These are phyloP conservation scores for Anguilla obscura DNA, from an alignment of 2,797 vertebrate genomes.

Conservation along the genomic window DNA sequence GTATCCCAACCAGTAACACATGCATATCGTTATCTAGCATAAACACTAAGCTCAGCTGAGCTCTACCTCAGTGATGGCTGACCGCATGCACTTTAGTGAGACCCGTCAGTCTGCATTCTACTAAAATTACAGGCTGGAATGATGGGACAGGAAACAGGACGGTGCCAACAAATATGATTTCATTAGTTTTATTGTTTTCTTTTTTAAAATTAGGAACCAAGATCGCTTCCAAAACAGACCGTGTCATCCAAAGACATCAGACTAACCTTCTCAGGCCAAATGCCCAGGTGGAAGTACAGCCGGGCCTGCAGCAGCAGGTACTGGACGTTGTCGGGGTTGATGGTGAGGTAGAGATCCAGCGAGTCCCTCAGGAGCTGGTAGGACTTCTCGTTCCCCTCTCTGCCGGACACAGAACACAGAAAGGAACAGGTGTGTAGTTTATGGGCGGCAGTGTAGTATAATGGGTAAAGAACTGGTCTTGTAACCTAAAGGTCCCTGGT, in stretches of 20 bases:
- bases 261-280: slow-evolving; percentile 98
- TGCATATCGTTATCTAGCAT: background rate
- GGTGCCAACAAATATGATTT: no score
- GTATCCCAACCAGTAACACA: background rate
- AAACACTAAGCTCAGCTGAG: background rate
- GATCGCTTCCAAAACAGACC: background rate
- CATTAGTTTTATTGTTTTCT: no score
- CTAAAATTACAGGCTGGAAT: no score
- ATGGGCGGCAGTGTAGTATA: no score
- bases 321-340: slow-evolving; percentile 97
- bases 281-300: slow-evolving; percentile 96
- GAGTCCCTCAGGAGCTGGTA: slow-evolving; percentile 96
- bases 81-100: background rate
- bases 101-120: no score
- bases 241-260: background rate
- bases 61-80: background rate
- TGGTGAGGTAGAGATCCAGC: slow-evolving; percentile 94
- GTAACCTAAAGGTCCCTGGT: no score
- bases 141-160: no score
- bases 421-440: no score
- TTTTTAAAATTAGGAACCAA: background rate
- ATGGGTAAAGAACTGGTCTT: no score
- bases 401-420: slow-evolving; percentile 50
- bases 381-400: slow-evolving; percentile 94
- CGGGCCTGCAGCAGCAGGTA: slow-evolving; percentile 94